phyloP scores from a whole-genome alignment of 2,888 invertebrate species.

The Leptopterna dolabrata region DNA sequence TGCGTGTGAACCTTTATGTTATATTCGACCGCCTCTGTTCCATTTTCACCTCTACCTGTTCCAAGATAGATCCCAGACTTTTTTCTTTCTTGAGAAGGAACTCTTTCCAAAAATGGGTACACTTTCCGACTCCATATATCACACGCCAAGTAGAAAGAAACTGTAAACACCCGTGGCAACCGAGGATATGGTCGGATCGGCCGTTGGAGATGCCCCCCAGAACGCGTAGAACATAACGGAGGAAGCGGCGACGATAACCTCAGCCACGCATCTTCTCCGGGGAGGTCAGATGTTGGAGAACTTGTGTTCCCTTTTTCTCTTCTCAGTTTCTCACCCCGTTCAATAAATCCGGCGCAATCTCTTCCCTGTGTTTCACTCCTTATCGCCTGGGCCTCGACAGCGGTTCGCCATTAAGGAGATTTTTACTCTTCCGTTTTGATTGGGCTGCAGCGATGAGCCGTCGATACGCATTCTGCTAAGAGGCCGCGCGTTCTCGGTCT shows the following conservation, averaged over 20 bases:
- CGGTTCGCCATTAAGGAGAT: constrained; percentile 6
- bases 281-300: constrained; percentile 40
- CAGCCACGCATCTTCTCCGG: constrained; percentile 6
- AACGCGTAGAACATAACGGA: constrained; percentile 27
- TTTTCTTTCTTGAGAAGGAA: background rate
- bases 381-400: background rate
- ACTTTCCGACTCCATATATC: constrained; percentile 13
- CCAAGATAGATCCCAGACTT: background rate
- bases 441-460: background rate
- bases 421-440: constrained; percentile 7
- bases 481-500: background rate
- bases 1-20: background rate
- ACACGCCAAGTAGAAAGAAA: background rate
- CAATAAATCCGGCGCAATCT: constrained; percentile 24
- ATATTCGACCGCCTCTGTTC: background rate
- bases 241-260: constrained; percentile 46
- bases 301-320: constrained; percentile 24
- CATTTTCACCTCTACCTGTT: background rate
- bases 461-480: background rate
- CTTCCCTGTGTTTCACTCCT: constrained; percentile 17
- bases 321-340: constrained; percentile 16
- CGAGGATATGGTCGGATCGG: background rate
- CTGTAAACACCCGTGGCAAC: constrained; percentile 31
- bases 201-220: constrained; percentile 8
- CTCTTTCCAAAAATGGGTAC: background rate